phyloP scores from a whole-genome alignment of 1,140 invertebrate genomes.

The Pygmarrhopalites habei region DNA sequence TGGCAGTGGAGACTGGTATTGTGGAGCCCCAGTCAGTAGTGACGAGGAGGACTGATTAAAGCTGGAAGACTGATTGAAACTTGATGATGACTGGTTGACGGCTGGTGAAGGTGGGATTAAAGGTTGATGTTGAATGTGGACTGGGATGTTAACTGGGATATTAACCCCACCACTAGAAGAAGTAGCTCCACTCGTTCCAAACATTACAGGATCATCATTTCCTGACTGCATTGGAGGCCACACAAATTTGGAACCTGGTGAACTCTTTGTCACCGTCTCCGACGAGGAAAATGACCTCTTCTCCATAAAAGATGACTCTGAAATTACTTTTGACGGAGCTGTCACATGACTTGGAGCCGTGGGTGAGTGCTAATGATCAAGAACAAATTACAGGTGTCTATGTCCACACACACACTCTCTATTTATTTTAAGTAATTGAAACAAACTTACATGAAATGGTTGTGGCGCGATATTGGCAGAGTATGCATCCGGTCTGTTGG shows the following conservation, averaged over 20 bases:
- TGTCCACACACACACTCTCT: too few species aligned
- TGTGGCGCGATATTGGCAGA: conserved; percentile 43
- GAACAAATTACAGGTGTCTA: not conserved
- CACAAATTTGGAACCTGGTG: conserved; percentile 45
- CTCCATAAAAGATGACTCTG: conserved; percentile 9
- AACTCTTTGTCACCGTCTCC: conserved; percentile 25
- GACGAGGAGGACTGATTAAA: not conserved
- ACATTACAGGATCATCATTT: conserved; percentile 30
- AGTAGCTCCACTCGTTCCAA: not conserved
- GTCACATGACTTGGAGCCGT: conserved; percentile 22
- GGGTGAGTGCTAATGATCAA: conserved; percentile 29
- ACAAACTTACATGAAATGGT: conserved; percentile 45
- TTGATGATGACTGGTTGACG: not conserved
- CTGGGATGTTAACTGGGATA: conserved; percentile 24
- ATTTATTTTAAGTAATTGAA: too few species aligned
- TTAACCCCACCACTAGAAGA: conserved; percentile 12
- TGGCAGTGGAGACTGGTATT: conserved; percentile 11
- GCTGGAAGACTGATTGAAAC: not conserved
- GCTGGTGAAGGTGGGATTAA: conserved; percentile 34
- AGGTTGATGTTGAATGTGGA: conserved; percentile 15
- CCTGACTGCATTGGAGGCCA: conserved; percentile 50
- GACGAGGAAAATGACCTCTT: conserved; percentile 26
- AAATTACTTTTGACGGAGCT: conserved; percentile 16
- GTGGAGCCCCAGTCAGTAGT: conserved; percentile 6
- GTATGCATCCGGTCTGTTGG: conserved; percentile 7